Evolutionary conservation across 2,113 vertebrate genomes (phyloP).

Genomic region (Xiphorhynchus elegans): DNA sequence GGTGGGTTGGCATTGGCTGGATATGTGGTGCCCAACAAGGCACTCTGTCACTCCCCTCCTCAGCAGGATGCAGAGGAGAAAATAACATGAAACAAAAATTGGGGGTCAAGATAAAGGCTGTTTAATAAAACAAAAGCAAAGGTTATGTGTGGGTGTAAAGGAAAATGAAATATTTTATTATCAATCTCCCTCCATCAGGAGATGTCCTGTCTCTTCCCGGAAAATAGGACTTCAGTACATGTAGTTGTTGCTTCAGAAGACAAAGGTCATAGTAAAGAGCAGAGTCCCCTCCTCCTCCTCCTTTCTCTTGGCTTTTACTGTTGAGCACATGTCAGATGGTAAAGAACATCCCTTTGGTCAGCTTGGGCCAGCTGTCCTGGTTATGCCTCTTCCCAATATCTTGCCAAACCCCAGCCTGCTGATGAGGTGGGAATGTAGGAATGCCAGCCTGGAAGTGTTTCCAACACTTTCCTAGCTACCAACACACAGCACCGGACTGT

Average conservation of each 20-base stretch:
- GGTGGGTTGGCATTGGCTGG: not conserved
- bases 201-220: not conserved
- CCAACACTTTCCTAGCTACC: not conserved
- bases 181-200: not conserved
- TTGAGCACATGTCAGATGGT: no score
- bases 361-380: no score
- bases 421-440: not conserved
- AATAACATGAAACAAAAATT: not conserved
- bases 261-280: not conserved
- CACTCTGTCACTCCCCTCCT: not conserved
- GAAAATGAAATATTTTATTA: not conserved
- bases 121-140: not conserved
- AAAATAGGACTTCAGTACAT: not conserved
- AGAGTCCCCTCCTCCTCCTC: not conserved
- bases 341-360: not conserved
- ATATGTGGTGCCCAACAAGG: not conserved
- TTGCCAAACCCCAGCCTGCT: not conserved
- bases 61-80: not conserved
- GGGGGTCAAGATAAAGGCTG: not conserved
- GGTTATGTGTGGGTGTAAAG: not conserved
- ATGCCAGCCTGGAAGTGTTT: not conserved
- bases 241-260: not conserved
- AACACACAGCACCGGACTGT: not conserved
- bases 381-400: not conserved
- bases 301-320: not conserved